Base-by-base conservation (phyloP, 2,888 invertebrate species). In the Agrotis puta region DNA sequence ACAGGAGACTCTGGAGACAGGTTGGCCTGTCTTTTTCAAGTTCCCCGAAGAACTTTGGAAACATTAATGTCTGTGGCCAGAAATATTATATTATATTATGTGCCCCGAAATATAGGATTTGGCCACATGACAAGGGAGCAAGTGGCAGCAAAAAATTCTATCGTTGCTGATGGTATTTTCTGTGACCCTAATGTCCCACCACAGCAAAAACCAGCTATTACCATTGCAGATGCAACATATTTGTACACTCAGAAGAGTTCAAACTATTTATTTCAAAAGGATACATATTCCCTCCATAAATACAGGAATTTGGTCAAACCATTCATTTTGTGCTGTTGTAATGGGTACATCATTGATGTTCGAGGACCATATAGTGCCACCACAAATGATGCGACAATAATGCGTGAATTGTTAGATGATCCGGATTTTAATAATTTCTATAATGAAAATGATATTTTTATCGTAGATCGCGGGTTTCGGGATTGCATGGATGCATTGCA, bases 61-160 rank as follows among this genome's bases (percentile, higher is more conserved):
- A 71, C 57, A 0, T 20, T 70, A 16, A 59, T 48, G 48, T 48
- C 48, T 48, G 48, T 48, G 48, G 48, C 48, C 48, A 48, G n/a
- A 48, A 48, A 48, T n/a, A 48, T 48, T 48, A 48, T 48, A 48
- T 48, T 48, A 48, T n/a, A 75, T 16, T 66, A 56, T 67, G 66
- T 75, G 4, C 67, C 72, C 22, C 72, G 56, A 56, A 53, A n/a
- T 57, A n/a, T 72, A 14, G 64, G 56, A n/a, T 64, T 71, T 61
- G 39, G 14, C 14, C 61, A 67, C 57, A 27, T 68, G 27, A 61
- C 39, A 54, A 54, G 22, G 5, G 39, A 54, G 22, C 63, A 54
- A 7, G 22, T 64, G n/a, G 54, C 54, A 43, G 63, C 54, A 24
- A 54, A 1, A 14, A 54, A 54, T 4, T n/a, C 39, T 0, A n/a